Evolutionary conservation across 2,888 invertebrate species (phyloP).

Genomic region (Rotaria sp.): DNA sequence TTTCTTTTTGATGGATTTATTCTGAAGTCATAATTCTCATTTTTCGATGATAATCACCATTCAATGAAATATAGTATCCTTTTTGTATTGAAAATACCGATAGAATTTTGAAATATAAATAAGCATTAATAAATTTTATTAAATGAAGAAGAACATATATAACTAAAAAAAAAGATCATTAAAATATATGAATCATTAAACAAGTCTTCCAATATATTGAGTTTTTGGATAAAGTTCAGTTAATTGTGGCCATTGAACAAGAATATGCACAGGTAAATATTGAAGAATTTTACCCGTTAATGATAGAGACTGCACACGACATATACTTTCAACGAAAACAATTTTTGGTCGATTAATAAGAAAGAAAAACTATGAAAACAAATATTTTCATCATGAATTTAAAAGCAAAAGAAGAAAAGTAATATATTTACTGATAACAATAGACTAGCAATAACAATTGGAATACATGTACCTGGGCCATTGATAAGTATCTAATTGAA

Average conservation of each 20-base stretch:
- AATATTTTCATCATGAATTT: background rate
- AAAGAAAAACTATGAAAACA: slow-evolving; percentile 22
- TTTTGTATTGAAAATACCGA: too few relatives aligned
- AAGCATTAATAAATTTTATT: too few relatives aligned
- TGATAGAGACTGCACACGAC: slow-evolving; percentile 79
- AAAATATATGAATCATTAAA: slow-evolving; percentile 44
- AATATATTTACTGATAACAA: slow-evolving; percentile 41
- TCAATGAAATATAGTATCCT: too few relatives aligned
- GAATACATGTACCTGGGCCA: slow-evolving; percentile 93
- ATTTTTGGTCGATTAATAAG: slow-evolving; percentile 56
- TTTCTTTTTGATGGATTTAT: too few relatives aligned
- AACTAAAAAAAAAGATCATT: too few relatives aligned
- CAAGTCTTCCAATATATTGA: slow-evolving; percentile 70
- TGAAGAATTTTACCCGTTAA: slow-evolving; percentile 78
- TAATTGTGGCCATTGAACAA: slow-evolving; percentile 86
- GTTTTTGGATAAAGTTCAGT: slow-evolving; percentile 63
- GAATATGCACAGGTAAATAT: slow-evolving; percentile 69
- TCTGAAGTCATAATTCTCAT: too few relatives aligned
- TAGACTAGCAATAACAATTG: slow-evolving; percentile 67
- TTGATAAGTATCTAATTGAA: slow-evolving; percentile 64
- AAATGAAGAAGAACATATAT: too few relatives aligned
- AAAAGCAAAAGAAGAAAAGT: background rate
- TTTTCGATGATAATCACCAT: too few relatives aligned
- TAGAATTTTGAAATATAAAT: too few relatives aligned
- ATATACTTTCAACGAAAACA: slow-evolving; percentile 87